Conservation (phyloP, 92 coral and sea anemone species). For the Epizoanthus illoricatus region DNA sequence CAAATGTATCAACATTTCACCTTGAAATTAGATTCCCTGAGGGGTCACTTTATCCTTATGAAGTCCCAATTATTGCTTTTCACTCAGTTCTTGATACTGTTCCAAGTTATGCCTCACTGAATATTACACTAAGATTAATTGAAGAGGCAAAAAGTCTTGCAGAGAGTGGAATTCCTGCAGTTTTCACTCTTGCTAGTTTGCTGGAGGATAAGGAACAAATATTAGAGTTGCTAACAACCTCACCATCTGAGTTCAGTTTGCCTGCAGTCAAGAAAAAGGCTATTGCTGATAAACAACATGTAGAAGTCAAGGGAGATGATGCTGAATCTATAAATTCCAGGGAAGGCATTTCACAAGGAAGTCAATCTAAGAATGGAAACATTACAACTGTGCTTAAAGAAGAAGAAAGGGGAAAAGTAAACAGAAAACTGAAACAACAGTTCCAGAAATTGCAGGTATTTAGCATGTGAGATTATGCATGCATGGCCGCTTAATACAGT, state of each 20-base stretch:
- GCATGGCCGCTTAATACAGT: too few relatives aligned
- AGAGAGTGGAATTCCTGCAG: conserved; percentile 59
- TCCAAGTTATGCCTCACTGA: conserved; percentile 68
- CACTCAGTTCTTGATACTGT: conserved; percentile 61
- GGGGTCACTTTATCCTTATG: conserved; percentile 78
- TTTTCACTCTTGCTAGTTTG: conserved; percentile 70
- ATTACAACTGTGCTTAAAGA: conserved; percentile 11
- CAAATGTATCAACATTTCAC: conserved; percentile 37
- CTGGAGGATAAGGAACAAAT: conserved; percentile 68
- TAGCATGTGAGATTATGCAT: neutral
- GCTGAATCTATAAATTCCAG: neutral
- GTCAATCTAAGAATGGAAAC: conserved; percentile 19
- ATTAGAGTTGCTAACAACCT: conserved; percentile 40
- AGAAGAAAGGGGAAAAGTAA: conserved; percentile 51
- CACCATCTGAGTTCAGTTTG: conserved; percentile 70
- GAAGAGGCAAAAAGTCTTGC: conserved; percentile 59
- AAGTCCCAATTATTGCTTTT: conserved; percentile 75
- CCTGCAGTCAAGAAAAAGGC: conserved; percentile 39
- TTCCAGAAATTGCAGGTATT: conserved; percentile 72
- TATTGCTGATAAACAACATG: neutral
- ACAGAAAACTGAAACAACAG: conserved; percentile 68
- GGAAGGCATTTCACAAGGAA: conserved; percentile 8
- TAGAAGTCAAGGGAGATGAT: neutral
- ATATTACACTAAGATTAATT: conserved; percentile 63
- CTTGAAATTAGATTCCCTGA: conserved; percentile 77